A percentile compares a stretch with the other conserved stretches of the same genome.
Evolutionary conservation across 2,888 invertebrate genomes (phyloP).

Genomic region (Drosophila anomalata): DNA sequence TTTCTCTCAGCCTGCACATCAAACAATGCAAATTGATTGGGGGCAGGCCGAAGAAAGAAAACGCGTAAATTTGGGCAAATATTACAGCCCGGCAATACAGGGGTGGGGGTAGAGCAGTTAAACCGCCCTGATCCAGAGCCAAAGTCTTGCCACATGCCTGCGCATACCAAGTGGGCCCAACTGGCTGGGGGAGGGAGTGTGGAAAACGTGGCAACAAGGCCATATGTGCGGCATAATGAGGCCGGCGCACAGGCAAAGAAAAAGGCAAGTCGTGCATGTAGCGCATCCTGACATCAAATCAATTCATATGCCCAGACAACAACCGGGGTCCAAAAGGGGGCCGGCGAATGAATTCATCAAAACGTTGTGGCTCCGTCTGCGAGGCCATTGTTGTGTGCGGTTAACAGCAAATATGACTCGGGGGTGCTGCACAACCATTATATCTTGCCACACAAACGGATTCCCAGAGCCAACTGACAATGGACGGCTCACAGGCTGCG

Average conservation of each 20-base stretch:
- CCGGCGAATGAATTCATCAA: constrained; percentile 63
- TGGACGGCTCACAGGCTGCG: constrained; percentile 29
- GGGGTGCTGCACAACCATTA: constrained; percentile 61
- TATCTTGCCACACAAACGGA: constrained; percentile 50
- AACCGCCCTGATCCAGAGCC: constrained; percentile 42
- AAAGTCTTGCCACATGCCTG: constrained; percentile 71
- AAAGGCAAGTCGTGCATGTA: constrained; percentile 73
- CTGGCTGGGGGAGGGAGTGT: constrained; percentile 20
- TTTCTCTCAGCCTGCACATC: constrained; percentile 21
- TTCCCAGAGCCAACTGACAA: constrained; percentile 14
- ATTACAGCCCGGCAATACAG: constrained; percentile 15
- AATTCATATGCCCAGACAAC: constrained; percentile 65
- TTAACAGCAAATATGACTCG: constrained; percentile 73
- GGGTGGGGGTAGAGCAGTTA: constrained; percentile 36
- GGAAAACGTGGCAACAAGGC: constrained; percentile 48
- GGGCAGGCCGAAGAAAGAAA: constrained; percentile 48
- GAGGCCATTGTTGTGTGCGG: constrained; percentile 59
- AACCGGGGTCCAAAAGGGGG: constrained; percentile 15
- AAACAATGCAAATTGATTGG: constrained; percentile 48
- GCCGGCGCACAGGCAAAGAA: constrained; percentile 32
- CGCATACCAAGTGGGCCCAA: constrained; percentile 72
- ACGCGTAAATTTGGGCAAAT: constrained; percentile 58
- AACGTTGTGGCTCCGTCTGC: constrained; percentile 22
- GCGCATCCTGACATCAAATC: constrained; percentile 71
- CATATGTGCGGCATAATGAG: constrained; percentile 78